These are phyloP conservation scores for Smittia aterrima DNA, from an alignment of 2,888 invertebrate genomes.

Conservation along the genomic window DNA sequence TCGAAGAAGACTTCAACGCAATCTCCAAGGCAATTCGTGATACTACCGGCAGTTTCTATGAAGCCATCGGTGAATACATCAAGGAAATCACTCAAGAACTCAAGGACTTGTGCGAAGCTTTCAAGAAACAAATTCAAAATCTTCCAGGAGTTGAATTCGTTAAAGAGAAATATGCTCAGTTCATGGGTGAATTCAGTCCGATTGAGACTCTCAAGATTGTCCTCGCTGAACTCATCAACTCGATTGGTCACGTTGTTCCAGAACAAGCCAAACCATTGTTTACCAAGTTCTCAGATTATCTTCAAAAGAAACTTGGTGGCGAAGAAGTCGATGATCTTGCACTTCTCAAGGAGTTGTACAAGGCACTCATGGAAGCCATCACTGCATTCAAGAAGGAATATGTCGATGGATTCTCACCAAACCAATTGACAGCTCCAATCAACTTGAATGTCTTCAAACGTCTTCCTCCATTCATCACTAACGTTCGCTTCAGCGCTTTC, in stretches of 20 bases:
- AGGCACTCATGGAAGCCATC: slow-evolving; percentile 59
- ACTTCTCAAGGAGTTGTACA: slow-evolving; percentile 62
- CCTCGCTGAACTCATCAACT: slow-evolving; percentile 9
- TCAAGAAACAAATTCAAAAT: slow-evolving; percentile 57
- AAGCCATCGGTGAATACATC: slow-evolving; percentile 55
- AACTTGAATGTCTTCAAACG: slow-evolving; percentile 53
- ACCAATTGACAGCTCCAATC: slow-evolving; percentile 47
- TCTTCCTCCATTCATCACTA: slow-evolving; percentile 61
- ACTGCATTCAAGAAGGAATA: slow-evolving; percentile 55
- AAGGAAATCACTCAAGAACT: slow-evolving; percentile 48
- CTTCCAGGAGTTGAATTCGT: slow-evolving; percentile 57
- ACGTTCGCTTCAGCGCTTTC: slow-evolving; percentile 61
- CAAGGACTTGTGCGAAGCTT: slow-evolving; percentile 47
- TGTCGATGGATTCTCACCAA: background rate
- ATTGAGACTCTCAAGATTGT: slow-evolving; percentile 16
- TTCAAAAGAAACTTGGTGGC: slow-evolving; percentile 63
- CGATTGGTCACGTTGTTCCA: slow-evolving; percentile 45
- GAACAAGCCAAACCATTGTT: slow-evolving; percentile 64
- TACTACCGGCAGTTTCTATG: slow-evolving; percentile 50
- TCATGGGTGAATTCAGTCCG: slow-evolving; percentile 43
- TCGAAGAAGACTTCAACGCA: slow-evolving; percentile 49
- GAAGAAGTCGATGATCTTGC: slow-evolving; percentile 63
- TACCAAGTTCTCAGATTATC: slow-evolving; percentile 60
- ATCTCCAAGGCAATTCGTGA: slow-evolving; percentile 53
- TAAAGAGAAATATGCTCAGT: slow-evolving; percentile 54